Percentiles rank a stretch among this genome's conserved stretches.
phyloP scores from a whole-genome alignment of 2,113 vertebrate species.

The Parotia lawesii region DNA sequence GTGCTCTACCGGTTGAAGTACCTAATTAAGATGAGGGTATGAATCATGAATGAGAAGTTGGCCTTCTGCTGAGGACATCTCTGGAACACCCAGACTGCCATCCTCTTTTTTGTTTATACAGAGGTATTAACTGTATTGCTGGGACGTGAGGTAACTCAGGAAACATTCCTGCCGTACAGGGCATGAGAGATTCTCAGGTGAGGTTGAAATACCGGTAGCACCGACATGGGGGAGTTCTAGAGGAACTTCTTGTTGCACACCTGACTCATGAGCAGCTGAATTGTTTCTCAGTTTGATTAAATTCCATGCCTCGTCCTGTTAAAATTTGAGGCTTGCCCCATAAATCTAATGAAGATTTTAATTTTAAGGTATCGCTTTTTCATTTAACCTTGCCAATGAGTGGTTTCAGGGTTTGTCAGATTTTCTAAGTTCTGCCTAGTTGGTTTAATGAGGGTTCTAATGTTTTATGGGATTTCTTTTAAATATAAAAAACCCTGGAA shows the following conservation, averaged over 20 bases:
- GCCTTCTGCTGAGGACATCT: conserved; percentile 15
- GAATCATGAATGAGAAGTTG: conserved; percentile 43
- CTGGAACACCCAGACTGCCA: background rate
- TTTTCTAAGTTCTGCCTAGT: background rate
- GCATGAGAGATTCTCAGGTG: background rate
- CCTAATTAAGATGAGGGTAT: background rate
- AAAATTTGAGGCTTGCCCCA: background rate
- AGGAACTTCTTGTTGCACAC: background rate
- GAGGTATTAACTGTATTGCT: conserved; percentile 3
- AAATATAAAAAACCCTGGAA: background rate
- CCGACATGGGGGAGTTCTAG: background rate
- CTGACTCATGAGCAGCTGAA: background rate
- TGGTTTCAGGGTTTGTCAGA: background rate
- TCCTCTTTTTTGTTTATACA: background rate
- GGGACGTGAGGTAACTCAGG: conserved; percentile 6
- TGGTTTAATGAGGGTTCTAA: background rate
- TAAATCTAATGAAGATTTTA: background rate
- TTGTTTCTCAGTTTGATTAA: background rate
- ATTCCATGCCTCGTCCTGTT: background rate
- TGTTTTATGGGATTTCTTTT: background rate
- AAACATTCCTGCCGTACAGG: background rate
- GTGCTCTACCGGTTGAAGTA: conserved; percentile 9
- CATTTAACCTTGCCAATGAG: background rate
- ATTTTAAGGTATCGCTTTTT: background rate
- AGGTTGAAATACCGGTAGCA: background rate